These are phyloP conservation scores for Drosophila ustulata DNA, from an alignment of 2,888 invertebrate genomes.

Conservation along the genomic window DNA sequence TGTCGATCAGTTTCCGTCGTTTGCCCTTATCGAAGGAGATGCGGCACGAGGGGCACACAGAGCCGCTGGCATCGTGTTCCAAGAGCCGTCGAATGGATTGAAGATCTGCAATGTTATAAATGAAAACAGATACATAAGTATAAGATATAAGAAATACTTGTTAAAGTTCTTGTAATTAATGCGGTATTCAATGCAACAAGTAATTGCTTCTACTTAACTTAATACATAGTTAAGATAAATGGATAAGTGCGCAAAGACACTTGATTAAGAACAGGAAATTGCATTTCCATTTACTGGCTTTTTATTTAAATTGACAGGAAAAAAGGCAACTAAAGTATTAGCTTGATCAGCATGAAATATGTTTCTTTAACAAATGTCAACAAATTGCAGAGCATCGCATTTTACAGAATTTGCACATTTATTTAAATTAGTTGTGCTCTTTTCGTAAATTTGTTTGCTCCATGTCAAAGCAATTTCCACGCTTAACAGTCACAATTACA, in stretches of 20 bases:
- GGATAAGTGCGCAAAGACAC: background rate
- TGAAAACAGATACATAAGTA: constrained; percentile 14
- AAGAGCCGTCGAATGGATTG: constrained; percentile 93
- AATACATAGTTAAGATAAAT: constrained; percentile 11
- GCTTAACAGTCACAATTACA: constrained; percentile 49
- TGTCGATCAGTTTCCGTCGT: constrained; percentile 96
- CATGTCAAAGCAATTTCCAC: constrained; percentile 51
- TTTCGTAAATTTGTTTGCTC: constrained; percentile 33
- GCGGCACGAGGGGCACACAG: constrained; percentile 93
- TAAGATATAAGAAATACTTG: constrained; percentile 6
- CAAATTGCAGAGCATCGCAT: constrained; percentile 3
- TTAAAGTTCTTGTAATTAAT: constrained; percentile 1
- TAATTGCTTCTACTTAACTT: constrained; percentile 5
- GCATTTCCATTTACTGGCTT: background rate
- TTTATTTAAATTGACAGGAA: background rate
- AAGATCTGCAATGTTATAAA: constrained; percentile 88
- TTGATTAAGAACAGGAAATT: background rate
- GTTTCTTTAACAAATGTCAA: background rate
- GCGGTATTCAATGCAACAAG: background rate
- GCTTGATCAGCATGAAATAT: background rate
- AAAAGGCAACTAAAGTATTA: no score
- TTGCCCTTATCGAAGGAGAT: constrained; percentile 99
- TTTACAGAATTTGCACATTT: constrained; percentile 6
- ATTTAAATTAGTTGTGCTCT: constrained; percentile 4
- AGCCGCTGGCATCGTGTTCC: constrained; percentile 90